Conservation (phyloP, 2,113 vertebrate genomes). For the Dolichallabes microphthalmus region DNA sequence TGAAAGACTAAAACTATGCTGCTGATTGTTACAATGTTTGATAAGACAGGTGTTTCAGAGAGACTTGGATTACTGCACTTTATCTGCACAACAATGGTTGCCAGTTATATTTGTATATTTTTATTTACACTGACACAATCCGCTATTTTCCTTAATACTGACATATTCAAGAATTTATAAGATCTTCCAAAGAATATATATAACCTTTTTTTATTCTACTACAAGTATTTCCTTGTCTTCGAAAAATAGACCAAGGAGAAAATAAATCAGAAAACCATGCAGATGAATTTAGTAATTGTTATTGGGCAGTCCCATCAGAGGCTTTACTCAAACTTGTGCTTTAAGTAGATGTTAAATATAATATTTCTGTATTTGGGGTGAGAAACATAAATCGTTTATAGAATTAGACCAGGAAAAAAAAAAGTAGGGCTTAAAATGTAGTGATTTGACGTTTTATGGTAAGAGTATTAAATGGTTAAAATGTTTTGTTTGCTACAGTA, state of each 20-base stretch:
- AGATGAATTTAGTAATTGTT: not conserved
- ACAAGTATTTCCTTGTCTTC: not conserved
- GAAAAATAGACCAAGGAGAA: not conserved
- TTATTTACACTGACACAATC: not conserved
- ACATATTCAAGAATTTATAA: not conserved
- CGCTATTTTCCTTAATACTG: not conserved
- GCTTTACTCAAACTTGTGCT: not conserved
- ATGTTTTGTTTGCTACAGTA: not conserved
- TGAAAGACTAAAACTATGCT: not conserved
- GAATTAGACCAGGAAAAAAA: not conserved
- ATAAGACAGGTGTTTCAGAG: slow-evolving; percentile 44
- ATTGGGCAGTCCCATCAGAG: not conserved
- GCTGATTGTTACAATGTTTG: slow-evolving; percentile 1
- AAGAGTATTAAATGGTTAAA: not conserved
- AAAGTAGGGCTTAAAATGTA: slow-evolving; percentile 50
- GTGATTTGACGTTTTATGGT: slow-evolving; percentile 8
- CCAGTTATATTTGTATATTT: slow-evolving; percentile 32
- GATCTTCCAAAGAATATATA: not conserved
- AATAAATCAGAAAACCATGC: not conserved
- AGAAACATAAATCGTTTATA: not conserved
- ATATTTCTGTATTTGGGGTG: not conserved
- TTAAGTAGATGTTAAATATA: not conserved
- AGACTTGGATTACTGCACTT: slow-evolving; percentile 69
- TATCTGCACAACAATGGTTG: slow-evolving; percentile 59
- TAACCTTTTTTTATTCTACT: not conserved